Base-by-base conservation (phyloP, 2,888 invertebrate genomes). In the Candidula unifasciata region DNA sequence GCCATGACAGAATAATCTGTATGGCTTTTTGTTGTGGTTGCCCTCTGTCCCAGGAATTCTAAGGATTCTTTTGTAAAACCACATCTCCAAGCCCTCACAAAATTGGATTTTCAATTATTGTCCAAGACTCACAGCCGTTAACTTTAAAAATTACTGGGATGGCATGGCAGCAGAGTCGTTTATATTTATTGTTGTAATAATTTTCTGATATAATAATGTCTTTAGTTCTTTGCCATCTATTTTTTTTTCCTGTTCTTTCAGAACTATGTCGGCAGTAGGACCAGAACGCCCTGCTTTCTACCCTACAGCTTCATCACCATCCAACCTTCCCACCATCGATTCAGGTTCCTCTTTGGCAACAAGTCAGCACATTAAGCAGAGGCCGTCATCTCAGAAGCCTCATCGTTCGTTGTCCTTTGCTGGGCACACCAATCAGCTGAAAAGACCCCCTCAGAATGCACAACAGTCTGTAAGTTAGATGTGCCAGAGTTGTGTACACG, bases 341-440 rank as follows among this genome's bases (percentile, higher is more conserved):
- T 76, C 82, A 35, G 68, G 64, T 44, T 35, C 76, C 54, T 21
- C 76, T 8, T 24, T n/a, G 16, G 16, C 66, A 35, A 37, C 44
- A 30, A 27, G 68, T 30, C 76, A 77, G n/a, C 52, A 30, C 21
- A 68, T 30, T 21, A 76, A n/a, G 44, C 64, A 73, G 44, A 57
- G 30, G 5, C 30, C 78, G 16, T 71, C 76, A 8, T 79, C 83
- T 27, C 83, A 79, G 52, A 84, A 80, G 44, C 84, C 84, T 21
- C 84, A 84, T 66, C 80, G 84, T 10, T 84, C 84, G 30, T 27
- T 84, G 64, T 84, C 84, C 21, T 84, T 84, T 76, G 84, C 84
- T 66, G 84, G 84, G 6, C 80, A 84, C 66, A 83, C 83, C 27
- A 69, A 30, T 33, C 83, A 83, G 8, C 52, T 44, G 2, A 82